Evolutionary conservation across 1,140 invertebrate genomes (phyloP).

Genomic region (Drosophila aff.): DNA sequence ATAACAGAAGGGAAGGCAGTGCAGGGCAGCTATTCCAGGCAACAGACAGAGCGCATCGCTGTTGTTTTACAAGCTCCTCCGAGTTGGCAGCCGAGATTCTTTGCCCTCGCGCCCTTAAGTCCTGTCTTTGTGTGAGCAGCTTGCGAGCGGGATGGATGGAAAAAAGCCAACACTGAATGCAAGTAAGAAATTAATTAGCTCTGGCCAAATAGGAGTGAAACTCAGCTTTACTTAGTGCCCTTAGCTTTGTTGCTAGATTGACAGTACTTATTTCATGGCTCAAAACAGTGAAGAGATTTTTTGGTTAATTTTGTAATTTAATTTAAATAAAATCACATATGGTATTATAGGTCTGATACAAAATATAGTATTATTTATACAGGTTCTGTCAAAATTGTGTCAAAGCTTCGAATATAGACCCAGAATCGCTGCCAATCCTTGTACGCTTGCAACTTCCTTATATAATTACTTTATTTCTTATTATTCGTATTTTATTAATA

Average conservation of each 20-base stretch:
- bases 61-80: conserved; percentile 48
- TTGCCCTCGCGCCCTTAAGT: conserved; percentile 35
- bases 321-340: neutral
- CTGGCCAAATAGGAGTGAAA: conserved; percentile 33
- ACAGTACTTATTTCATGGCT: neutral
- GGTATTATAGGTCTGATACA: no score
- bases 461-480: neutral
- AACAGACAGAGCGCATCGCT: conserved; percentile 22
- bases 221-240: neutral
- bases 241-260: neutral
- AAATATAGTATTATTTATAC: neutral
- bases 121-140: conserved; percentile 27
- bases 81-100: conserved; percentile 41
- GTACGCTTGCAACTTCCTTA: neutral
- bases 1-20: conserved; percentile 10
- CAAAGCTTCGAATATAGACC: no score
- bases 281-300: neutral
- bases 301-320: neutral
- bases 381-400: no score
- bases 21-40: conserved; percentile 28
- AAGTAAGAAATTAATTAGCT: conserved; percentile 67
- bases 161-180: conserved; percentile 32
- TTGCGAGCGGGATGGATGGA: neutral
- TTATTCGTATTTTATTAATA: neutral
- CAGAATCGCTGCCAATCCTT: no score